Evolutionary conservation across 2,888 invertebrate genomes (phyloP).

Genomic region (Crepidodera aurea): DNA sequence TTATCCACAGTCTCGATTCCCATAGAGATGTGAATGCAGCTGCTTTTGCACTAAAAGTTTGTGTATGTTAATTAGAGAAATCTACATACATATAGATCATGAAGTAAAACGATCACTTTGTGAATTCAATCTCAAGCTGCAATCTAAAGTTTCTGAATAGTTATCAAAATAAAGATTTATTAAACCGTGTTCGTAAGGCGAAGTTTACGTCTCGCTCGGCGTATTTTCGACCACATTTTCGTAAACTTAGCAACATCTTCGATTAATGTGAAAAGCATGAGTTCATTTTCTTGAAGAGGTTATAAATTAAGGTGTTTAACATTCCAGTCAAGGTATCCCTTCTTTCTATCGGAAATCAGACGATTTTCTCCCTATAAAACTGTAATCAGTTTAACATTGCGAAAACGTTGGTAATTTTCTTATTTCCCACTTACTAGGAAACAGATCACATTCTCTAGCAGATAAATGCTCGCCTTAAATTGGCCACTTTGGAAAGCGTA

Average conservation of each 20-base stretch:
- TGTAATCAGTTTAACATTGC: too few relatives aligned
- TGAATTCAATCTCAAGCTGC: slow-evolving; percentile 2
- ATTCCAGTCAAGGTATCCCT: background rate
- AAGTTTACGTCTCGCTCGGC: background rate
- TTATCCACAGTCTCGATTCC: background rate
- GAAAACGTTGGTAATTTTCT: too few relatives aligned
- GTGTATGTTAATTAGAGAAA: slow-evolving; percentile 4
- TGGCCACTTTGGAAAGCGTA: too few relatives aligned
- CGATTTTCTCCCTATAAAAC: too few relatives aligned
- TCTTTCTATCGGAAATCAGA: background rate
- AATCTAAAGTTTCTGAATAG: slow-evolving; percentile 13
- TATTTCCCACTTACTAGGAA: too few relatives aligned
- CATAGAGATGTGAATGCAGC: background rate
- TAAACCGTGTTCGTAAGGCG: background rate
- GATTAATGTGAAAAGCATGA: background rate
- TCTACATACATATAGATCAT: background rate
- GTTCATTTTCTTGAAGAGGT: background rate
- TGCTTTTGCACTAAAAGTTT: background rate
- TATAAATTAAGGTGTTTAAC: background rate
- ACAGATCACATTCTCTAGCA: too few relatives aligned
- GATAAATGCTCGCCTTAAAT: too few relatives aligned
- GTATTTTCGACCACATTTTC: background rate
- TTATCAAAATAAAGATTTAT: slow-evolving; percentile 5
- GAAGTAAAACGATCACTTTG: background rate
- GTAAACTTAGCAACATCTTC: background rate